Evolutionary conservation across 2,113 vertebrate species (phyloP).

Genomic region (Myrmophylax atrothorax): DNA sequence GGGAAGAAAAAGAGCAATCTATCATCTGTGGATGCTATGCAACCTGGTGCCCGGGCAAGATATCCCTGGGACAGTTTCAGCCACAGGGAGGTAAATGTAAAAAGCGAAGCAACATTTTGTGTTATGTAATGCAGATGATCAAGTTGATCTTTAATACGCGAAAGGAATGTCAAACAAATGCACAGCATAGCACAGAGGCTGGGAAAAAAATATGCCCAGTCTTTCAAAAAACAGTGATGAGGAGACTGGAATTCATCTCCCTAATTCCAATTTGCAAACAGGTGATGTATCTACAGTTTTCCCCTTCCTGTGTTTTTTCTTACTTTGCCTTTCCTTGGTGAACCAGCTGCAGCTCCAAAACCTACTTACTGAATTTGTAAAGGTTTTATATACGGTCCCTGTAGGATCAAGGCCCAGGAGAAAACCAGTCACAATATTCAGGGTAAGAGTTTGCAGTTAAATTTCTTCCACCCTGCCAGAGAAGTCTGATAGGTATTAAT

Average conservation of each 20-base stretch:
- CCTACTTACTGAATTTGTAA: background rate
- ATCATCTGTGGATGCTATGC: background rate
- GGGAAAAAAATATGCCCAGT: background rate
- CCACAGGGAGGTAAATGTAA: accelerated
- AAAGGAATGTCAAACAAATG: background rate
- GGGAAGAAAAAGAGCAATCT: accelerated
- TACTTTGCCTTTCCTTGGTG: background rate
- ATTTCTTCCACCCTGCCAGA: background rate
- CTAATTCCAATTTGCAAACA: background rate
- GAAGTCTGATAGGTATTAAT: background rate
- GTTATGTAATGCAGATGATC: accelerated
- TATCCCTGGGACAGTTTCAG: background rate
- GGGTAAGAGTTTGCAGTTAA: background rate
- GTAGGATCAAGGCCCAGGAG: background rate
- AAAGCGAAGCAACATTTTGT: background rate
- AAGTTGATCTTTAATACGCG: background rate
- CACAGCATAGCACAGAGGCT: accelerated
- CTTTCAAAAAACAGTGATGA: background rate
- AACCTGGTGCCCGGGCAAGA: background rate
- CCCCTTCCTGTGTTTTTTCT: background rate
- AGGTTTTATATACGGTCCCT: background rate
- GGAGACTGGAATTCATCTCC: background rate
- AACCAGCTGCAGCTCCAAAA: background rate
- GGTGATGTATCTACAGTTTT: background rate
- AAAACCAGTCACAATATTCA: background rate